Percentiles rank a stretch among this genome's conserved stretches.
phyloP scores from a whole-genome alignment of 2,113 vertebrate species.

The Malurus elegans region DNA sequence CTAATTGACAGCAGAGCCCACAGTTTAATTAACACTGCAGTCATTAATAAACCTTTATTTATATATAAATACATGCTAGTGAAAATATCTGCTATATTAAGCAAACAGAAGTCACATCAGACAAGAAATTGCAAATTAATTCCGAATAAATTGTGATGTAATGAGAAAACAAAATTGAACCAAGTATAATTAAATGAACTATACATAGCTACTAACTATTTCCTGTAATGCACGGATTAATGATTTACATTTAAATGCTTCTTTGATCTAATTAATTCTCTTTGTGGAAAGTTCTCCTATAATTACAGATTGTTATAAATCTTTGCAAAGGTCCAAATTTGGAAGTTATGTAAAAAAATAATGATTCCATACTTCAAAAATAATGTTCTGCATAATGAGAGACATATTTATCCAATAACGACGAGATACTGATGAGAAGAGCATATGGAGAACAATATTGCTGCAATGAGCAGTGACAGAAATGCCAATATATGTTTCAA shows the following conservation, averaged over 20 bases:
- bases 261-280: conserved; percentile 28
- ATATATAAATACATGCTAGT: neutral
- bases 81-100: conserved; percentile 6
- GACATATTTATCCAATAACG: conserved; percentile 3
- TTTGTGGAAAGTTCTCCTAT: conserved; percentile 22
- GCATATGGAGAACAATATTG: conserved; percentile 27
- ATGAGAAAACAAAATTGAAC: conserved; percentile 27
- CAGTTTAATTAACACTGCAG: neutral
- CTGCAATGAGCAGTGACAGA: neutral
- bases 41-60: conserved; percentile 29
- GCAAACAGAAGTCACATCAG: conserved; percentile 48
- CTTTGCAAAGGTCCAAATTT: neutral
- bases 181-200: conserved; percentile 31
- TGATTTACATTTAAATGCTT: conserved; percentile 2
- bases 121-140: conserved; percentile 33
- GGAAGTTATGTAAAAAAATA: conserved; percentile 26
- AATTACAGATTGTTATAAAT: conserved; percentile 13
- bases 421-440: conserved; percentile 7
- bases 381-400: conserved; percentile 5
- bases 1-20: neutral
- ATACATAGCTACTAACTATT: neutral
- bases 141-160: neutral
- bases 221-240: conserved; percentile 10
- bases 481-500: neutral
- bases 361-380: conserved; percentile 30